Evolutionary conservation across 2,113 vertebrate genomes (phyloP).

Genomic region (Actenoides hombroni): DNA sequence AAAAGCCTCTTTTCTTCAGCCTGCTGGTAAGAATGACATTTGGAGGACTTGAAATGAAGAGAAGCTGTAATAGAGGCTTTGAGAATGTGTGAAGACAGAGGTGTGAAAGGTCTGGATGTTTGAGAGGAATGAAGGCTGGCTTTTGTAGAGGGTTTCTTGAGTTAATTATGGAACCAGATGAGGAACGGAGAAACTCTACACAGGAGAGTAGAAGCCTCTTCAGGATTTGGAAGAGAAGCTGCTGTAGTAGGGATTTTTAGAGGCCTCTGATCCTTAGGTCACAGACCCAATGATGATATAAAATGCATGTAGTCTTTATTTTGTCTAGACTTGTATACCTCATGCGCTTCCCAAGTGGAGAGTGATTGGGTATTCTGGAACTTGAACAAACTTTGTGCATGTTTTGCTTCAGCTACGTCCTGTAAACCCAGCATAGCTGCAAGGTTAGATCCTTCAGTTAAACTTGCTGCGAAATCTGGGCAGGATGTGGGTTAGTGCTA

Average conservation of each 20-base stretch:
- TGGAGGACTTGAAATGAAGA: not conserved
- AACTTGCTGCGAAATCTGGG: not conserved
- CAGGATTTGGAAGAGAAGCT: not conserved
- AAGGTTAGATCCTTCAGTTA: not conserved
- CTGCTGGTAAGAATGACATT: not conserved
- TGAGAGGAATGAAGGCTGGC: not conserved
- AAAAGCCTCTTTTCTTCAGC: not conserved
- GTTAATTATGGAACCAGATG: not conserved
- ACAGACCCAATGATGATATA: not conserved
- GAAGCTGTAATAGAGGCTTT: not conserved
- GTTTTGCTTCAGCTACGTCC: constrained; percentile 20
- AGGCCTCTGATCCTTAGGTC: not conserved
- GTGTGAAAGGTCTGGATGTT: not conserved
- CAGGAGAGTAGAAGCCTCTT: not conserved
- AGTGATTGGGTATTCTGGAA: not conserved
- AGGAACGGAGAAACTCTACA: not conserved
- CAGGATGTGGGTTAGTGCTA: not conserved
- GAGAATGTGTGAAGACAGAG: not conserved
- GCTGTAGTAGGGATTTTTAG: not conserved
- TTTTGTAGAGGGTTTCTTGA: not conserved
- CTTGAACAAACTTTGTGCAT: not conserved
- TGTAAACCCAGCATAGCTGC: not conserved
- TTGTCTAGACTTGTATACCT: constrained; percentile 3
- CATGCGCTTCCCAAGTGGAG: not conserved
- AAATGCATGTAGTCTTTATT: not conserved